Evolutionary conservation across 2,888 invertebrate species (phyloP), one percentile per base, ranked within the genome.

Genomic region (Sminthurides aquaticus): DNA sequence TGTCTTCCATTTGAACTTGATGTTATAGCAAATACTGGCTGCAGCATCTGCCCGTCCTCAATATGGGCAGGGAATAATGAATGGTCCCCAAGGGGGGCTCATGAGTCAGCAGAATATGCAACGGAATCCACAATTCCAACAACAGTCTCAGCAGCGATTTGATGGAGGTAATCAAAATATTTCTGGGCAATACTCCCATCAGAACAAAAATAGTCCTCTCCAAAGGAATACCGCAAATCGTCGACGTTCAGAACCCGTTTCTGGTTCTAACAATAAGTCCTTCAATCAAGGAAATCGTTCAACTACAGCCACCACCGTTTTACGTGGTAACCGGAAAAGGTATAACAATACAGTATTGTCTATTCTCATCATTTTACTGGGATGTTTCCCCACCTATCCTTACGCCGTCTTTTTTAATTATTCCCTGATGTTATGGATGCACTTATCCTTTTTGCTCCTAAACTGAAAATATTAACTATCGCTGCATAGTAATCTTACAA

Each of bases 301-400:
- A 25, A 11, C 62, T n/a, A 28, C 62, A 18, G 34, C 34, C 34
- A 43, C 56, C 34, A 25, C 34, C n/a, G 29, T 27, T 34, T 34
- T 56, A n/a, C 54, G 54, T 61, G 62, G 62, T 24, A 62, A 62
- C 49, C 29, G 62, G 26, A 62, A 62, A 62, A 62, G 62, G 62
- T 62, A 62, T 26, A 24, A 52, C 5, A 52, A 15, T 20, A 52
- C 43, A 11, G 43, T 34, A 34, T n/a, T 34, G 43, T 34, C 5
- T 34, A 15, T 34, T 34, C 5, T 34, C 43, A 34, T 34, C 43
- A 34, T 5, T 34, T 34, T 34, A 34, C 15, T 5, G 8, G 43
- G 43, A 34, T 34, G 43, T 34, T 34, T 34, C 5, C 43, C 43
- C 43, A 34, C 43, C 15, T 34, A 34, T 34, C 43, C 43, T 34